Conservation (phyloP, 2,113 vertebrate species). For the Ranitomeya imitator region DNA sequence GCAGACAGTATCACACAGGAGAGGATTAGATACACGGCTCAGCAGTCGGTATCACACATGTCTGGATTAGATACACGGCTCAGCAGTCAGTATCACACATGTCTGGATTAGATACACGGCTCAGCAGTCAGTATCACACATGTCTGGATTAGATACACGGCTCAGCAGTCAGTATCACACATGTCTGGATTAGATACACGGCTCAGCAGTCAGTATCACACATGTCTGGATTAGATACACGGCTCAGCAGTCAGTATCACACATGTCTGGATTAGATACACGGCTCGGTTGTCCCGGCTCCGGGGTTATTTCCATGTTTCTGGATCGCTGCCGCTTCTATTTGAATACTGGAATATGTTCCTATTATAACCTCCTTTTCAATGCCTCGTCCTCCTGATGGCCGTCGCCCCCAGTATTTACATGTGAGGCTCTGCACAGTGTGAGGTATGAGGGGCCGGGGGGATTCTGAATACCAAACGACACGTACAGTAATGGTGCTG, state of each 20-base stretch:
- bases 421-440: neutral
- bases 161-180: neutral
- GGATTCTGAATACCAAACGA: no score
- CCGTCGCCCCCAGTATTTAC: neutral
- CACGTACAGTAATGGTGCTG: no score
- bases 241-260: neutral
- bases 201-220: neutral
- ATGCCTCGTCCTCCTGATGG: neutral
- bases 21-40: neutral
- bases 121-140: neutral
- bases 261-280: no score
- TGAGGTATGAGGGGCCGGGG: no score
- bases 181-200: neutral
- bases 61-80: neutral
- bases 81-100: neutral
- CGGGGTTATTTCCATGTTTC: no score
- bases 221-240: neutral
- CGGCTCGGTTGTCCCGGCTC: no score
- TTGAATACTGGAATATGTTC: neutral
- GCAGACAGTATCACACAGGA: neutral
- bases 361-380: neutral
- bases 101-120: neutral
- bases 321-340: neutral
- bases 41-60: neutral
- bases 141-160: neutral